Evolutionary conservation across 2,888 invertebrate genomes (phyloP), one percentile per base, ranked within the genome.

Genomic region (Caenorhabditis japonica): DNA sequence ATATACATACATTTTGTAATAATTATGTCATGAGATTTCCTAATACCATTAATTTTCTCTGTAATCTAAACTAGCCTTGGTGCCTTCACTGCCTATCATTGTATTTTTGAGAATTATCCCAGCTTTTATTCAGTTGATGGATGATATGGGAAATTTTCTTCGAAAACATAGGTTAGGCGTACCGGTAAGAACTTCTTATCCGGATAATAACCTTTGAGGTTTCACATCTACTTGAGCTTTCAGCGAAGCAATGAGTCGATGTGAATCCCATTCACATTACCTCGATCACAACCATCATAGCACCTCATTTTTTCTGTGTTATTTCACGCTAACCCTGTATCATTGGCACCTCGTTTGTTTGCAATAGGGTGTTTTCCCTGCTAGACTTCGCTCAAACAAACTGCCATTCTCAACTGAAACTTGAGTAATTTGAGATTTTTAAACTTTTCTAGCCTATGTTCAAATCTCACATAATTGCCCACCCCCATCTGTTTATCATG

Each of bases 1-100:
- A 44, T 61, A 62, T 53, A 62, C 44, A 62, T 62, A 46, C 46
- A 39, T 7, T 60, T 51, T 46, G 62, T 62, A 62, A 62, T 52
- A 62, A 53, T 61, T 61, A 52, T 53, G 39, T 62, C 52, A 62
- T 62, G 62, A 62, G 62, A 62, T 69, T 39, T 23, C 69, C 60
- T 68, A 68, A 68, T 68, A 62, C 62, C 62, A 55, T 59, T 68
- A 68, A 59, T 68, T 56, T 27, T 59, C 44, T 58, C 59, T 69
- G 69, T 69, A 69, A 69, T 69, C 43, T 60, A 15, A 60, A 69
- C 69, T 69, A 51, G 69, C 69, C 30, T 51, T 27, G 21, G 23
- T 49, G 43, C 41, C 49, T 27, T 30, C 56, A 25, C 15, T 38
- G n/a, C 15, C 15, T 41, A 4, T 15, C n/a, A 30, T 41, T 55